Percentiles rank a stretch among this genome's conserved stretches.
Conservation (phyloP, 2,113 vertebrate species). For the Asarcornis scutulata region DNA sequence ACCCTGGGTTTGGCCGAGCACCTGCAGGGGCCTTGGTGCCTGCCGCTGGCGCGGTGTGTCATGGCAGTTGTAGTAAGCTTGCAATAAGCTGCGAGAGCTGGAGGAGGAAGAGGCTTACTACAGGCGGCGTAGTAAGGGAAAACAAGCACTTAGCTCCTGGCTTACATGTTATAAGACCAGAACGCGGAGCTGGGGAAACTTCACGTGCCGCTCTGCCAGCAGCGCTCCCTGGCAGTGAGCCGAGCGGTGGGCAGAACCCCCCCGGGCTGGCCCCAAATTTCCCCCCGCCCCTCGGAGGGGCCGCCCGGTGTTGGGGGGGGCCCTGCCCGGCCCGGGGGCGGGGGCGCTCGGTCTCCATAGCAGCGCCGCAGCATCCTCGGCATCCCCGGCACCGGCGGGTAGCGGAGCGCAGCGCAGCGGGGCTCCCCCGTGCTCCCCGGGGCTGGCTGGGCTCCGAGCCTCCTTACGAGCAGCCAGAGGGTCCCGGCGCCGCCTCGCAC, state of each 20-base stretch:
- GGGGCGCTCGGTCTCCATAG: neutral
- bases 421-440: no score
- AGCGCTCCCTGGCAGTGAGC: fast-evolving
- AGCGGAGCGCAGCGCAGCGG: neutral
- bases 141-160: neutral
- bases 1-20: neutral
- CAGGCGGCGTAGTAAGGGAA: neutral
- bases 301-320: neutral
- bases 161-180: neutral
- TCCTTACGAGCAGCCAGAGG: neutral
- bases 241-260: neutral
- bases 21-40: neutral
- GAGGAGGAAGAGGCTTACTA: neutral
- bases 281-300: no score
- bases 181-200: fast-evolving
- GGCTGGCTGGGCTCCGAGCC: neutral
- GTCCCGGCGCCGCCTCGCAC: fast-evolving
- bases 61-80: neutral
- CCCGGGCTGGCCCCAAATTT: neutral
- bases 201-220: fast-evolving
- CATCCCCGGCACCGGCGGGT: neutral
- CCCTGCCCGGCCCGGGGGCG: no score
- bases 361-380: neutral
- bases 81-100: neutral
- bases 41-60: neutral